A percentile compares a stretch with the other conserved stretches of the same genome.
phyloP scores from a whole-genome alignment of 2,797 vertebrate genomes.

The Danio aesculapii region DNA sequence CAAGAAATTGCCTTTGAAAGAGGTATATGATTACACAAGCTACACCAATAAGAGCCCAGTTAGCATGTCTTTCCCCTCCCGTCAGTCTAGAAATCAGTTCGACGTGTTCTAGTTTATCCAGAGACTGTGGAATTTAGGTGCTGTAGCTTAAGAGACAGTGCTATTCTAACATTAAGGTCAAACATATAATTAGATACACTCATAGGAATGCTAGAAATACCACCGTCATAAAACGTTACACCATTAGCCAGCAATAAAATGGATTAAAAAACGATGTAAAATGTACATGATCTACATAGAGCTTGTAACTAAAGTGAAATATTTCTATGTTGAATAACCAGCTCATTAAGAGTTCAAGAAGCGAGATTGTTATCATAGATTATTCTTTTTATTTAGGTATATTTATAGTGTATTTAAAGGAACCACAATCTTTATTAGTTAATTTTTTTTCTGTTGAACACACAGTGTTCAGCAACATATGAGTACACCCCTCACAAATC shows the following conservation, averaged over 20 bases:
- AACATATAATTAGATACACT: constrained; percentile 42
- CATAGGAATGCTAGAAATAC: constrained; percentile 5
- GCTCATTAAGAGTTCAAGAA: background rate
- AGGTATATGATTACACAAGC: constrained; percentile 1
- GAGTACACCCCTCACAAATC: too few relatives aligned
- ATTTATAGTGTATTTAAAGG: constrained; percentile 51
- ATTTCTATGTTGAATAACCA: constrained; percentile 30
- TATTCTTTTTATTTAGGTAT: constrained; percentile 65
- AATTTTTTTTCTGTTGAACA: too few relatives aligned
- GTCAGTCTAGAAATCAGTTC: constrained; percentile 24
- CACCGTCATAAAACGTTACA: constrained; percentile 42
- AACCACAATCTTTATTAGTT: too few relatives aligned
- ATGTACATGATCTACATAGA: constrained; percentile 17
- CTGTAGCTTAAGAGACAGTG: constrained; percentile 35
- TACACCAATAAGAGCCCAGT: constrained; percentile 20
- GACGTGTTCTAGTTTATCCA: constrained; percentile 54
- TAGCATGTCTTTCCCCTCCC: constrained; percentile 14
- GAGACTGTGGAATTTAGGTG: constrained; percentile 52
- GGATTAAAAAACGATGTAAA: background rate
- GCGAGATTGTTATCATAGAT: constrained; percentile 35
- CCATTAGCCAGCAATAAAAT: constrained; percentile 44
- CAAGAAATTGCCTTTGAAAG: constrained; percentile 37
- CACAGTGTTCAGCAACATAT: too few relatives aligned
- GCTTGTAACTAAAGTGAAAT: constrained; percentile 33
- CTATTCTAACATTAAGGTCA: constrained; percentile 46